phyloP scores from a whole-genome alignment of 2,797 vertebrate species.

The Sparidentex hasta region DNA sequence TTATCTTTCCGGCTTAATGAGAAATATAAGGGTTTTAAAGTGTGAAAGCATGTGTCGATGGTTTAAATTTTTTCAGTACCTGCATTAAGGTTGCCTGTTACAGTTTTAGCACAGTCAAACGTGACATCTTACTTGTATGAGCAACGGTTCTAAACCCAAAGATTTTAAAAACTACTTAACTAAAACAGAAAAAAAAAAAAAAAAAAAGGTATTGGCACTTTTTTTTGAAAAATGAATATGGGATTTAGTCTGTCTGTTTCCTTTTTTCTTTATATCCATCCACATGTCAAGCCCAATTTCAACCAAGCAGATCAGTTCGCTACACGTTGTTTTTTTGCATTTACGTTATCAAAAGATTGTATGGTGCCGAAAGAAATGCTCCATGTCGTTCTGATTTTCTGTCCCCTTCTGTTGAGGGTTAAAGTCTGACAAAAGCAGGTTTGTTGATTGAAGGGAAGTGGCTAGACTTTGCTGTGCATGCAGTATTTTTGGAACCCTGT shows the following conservation, averaged over 20 bases:
- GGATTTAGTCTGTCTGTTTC: not conserved
- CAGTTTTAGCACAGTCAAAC: not conserved
- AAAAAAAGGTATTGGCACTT: not conserved
- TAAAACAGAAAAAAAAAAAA: not conserved
- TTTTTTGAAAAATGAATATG: not conserved
- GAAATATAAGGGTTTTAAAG: too few species aligned
- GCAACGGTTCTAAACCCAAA: not conserved
- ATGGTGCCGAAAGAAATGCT: too few species aligned
- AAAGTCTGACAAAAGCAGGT: slow-evolving; percentile 4
- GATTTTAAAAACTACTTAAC: not conserved
- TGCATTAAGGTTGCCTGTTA: not conserved
- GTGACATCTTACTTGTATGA: not conserved
- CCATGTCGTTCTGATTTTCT: too few species aligned
- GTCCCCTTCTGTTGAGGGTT: too few species aligned
- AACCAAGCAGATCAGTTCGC: too few species aligned
- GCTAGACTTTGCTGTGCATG: too few species aligned
- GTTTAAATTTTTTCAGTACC: not conserved
- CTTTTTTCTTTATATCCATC: not conserved
- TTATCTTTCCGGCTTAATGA: not conserved
- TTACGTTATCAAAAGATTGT: too few species aligned
- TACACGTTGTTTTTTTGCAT: too few species aligned
- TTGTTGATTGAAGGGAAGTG: slow-evolving; percentile 35
- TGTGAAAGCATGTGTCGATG: not conserved
- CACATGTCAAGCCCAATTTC: not conserved
- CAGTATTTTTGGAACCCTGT: too few species aligned